Conservation (phyloP, 2,888 invertebrate species). For the Tanypteryx hageni region DNA sequence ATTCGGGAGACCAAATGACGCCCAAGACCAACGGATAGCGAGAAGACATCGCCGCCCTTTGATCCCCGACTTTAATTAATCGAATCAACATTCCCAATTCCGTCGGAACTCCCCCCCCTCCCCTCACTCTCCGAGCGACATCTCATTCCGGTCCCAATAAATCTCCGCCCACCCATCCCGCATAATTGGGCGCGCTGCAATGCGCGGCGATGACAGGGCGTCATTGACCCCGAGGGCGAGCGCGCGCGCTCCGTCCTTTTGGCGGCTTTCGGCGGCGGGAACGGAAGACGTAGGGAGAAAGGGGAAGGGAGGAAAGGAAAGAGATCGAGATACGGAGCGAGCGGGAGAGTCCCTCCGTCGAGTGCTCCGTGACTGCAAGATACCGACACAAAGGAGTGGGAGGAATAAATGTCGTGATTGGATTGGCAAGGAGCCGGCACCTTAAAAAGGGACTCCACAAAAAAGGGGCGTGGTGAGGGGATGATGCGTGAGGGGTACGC, state of each 20-base stretch:
- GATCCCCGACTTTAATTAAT: background rate
- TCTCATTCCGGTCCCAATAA: background rate
- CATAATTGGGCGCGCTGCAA: background rate
- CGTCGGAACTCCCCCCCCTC: background rate
- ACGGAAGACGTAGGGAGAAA: background rate
- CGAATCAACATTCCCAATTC: background rate
- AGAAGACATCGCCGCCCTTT: background rate
- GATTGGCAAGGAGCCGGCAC: slow-evolving; percentile 48
- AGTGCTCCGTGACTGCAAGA: background rate
- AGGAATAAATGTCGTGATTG: slow-evolving; percentile 29
- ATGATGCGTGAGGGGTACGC: background rate
- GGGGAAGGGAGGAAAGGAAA: background rate
- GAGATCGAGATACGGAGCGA: background rate
- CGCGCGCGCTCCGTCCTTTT: slow-evolving; percentile 21
- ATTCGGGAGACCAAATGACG: too few relatives aligned
- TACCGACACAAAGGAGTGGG: background rate
- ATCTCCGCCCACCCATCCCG: background rate
- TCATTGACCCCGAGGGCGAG: background rate
- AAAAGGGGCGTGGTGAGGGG: slow-evolving; percentile 35
- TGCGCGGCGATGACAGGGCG: background rate
- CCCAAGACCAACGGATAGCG: background rate
- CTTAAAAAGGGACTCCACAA: slow-evolving; percentile 1
- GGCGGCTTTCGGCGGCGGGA: background rate
- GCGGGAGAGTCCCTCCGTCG: background rate
- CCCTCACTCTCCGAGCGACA: background rate